Evolutionary conservation across 1,140 invertebrate genomes (phyloP).

Genomic region (Vollenhovia emeryi): DNA sequence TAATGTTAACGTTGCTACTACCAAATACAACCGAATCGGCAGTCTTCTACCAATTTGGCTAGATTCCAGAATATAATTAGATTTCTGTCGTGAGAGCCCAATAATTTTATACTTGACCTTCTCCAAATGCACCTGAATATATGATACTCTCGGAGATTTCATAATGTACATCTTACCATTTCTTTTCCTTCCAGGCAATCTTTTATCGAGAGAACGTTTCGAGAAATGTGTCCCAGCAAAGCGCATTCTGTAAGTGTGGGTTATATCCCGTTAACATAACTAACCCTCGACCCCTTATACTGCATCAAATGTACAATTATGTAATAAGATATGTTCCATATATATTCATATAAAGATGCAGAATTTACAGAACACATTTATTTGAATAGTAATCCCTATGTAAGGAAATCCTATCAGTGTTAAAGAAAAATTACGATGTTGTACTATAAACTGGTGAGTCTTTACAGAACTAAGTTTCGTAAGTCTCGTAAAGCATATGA

Average conservation of each 20-base stretch:
- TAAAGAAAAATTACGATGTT: constrained; percentile 69
- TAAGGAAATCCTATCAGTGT: constrained; percentile 64
- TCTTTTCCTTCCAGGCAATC: constrained; percentile 85
- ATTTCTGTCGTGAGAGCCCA: constrained; percentile 67
- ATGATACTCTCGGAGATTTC: background rate
- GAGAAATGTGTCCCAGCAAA: constrained; percentile 87
- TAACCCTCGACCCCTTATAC: constrained; percentile 80
- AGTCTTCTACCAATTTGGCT: constrained; percentile 81
- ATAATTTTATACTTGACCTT: constrained; percentile 55
- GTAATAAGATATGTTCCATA: constrained; percentile 74
- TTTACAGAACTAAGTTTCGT: constrained; percentile 61
- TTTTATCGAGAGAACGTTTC: constrained; percentile 88
- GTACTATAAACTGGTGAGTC: constrained; percentile 63
- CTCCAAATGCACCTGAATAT: background rate
- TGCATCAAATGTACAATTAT: constrained; percentile 80
- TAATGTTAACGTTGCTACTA: constrained; percentile 42
- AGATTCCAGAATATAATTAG: constrained; percentile 82
- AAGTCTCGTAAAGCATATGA: constrained; percentile 37
- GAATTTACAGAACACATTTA: constrained; percentile 73
- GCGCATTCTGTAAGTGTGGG: constrained; percentile 87
- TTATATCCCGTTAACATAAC: constrained; percentile 81
- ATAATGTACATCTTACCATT: constrained; percentile 37
- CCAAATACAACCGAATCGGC: constrained; percentile 63
- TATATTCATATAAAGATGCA: constrained; percentile 75
- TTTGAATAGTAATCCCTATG: constrained; percentile 63